phyloP scores from a whole-genome alignment of 2,797 vertebrate species.

The Miichthys miiuy region DNA sequence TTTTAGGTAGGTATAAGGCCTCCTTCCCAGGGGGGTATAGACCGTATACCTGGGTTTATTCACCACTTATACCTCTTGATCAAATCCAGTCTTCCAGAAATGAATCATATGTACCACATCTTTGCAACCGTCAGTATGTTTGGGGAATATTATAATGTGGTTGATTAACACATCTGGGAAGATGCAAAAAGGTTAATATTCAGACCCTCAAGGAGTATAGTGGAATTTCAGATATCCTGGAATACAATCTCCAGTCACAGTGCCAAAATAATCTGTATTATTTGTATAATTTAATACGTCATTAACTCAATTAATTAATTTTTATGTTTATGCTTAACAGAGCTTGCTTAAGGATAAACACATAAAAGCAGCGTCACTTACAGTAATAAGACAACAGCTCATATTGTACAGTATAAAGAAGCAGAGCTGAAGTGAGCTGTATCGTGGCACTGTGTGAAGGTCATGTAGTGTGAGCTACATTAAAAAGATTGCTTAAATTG shows the following conservation, averaged over 20 bases:
- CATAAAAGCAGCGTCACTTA: conserved; percentile 28
- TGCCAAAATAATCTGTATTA: too few species aligned
- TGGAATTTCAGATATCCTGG: too few species aligned
- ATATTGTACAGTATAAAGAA: conserved; percentile 15
- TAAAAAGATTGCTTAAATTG: conserved; percentile 58
- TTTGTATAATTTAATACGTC: too few species aligned
- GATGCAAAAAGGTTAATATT: too few species aligned
- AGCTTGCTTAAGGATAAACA: background rate
- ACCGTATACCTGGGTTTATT: background rate
- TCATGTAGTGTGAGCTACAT: conserved; percentile 53
- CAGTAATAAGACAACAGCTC: conserved; percentile 11
- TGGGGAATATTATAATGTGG: background rate
- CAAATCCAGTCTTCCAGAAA: background rate
- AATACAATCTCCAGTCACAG: background rate
- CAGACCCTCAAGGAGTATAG: too few species aligned
- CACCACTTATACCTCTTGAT: background rate
- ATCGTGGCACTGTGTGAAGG: conserved; percentile 52
- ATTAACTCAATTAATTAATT: too few species aligned
- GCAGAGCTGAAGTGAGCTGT: conserved; percentile 25
- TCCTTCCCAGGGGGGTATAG: background rate
- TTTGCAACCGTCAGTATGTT: background rate
- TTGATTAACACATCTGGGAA: background rate
- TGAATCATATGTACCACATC: background rate
- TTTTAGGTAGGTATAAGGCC: background rate
- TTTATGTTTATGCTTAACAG: too few species aligned